phyloP scores from a whole-genome alignment of 2,113 vertebrate species.

The Corythoichthys intestinalis region DNA sequence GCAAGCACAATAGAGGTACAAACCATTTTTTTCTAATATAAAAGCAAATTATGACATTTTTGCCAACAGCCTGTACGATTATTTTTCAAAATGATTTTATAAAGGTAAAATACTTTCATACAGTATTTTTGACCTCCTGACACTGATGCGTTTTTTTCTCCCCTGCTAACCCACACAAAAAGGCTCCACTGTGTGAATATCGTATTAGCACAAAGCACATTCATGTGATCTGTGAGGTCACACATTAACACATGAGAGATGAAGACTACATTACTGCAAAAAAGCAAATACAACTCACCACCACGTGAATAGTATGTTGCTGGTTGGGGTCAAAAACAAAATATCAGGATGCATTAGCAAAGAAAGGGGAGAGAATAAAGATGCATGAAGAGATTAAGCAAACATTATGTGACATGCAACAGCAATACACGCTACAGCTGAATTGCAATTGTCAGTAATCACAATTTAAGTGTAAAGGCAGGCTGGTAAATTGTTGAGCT shows the following conservation, averaged over 20 bases:
- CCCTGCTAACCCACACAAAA: constrained; percentile 37
- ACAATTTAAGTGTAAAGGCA: neutral
- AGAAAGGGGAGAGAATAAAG: constrained; percentile 74
- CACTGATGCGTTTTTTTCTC: constrained; percentile 19
- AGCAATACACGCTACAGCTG: constrained; percentile 41
- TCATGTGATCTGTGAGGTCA: constrained; percentile 70
- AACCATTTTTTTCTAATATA: no score
- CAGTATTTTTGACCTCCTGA: neutral
- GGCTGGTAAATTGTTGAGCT: neutral
- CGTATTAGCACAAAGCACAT: constrained; percentile 37
- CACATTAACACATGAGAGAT: constrained; percentile 25
- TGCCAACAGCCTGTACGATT: neutral
- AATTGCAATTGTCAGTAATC: constrained; percentile 31
- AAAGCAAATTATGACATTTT: neutral
- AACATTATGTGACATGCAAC: constrained; percentile 56
- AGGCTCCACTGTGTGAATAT: constrained; percentile 40
- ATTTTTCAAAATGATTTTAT: neutral
- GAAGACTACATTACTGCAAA: constrained; percentile 55
- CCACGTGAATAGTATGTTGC: constrained; percentile 99
- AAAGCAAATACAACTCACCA: constrained; percentile 87
- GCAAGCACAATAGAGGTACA: no score
- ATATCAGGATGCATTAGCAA: constrained; percentile 89
- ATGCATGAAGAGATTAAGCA: constrained; percentile 62
- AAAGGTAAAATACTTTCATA: neutral
- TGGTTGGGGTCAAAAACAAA: constrained; percentile 78